phyloP scores from a whole-genome alignment of 2,888 invertebrate genomes.

The Yponomeuta sedellus region DNA sequence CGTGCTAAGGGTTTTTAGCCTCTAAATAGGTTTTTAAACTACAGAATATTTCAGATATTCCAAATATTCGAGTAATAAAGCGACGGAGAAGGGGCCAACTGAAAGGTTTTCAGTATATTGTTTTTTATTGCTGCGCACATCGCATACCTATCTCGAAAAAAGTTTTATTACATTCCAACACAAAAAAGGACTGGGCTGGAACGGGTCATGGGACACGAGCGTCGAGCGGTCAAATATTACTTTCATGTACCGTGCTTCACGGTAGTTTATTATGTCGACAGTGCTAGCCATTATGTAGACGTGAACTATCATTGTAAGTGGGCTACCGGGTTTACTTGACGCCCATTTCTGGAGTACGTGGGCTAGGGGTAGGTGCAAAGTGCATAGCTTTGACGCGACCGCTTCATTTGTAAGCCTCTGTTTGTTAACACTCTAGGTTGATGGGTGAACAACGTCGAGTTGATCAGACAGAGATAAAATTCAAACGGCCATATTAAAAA shows the following conservation, averaged over 20 bases:
- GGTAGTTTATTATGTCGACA: constrained; percentile 56
- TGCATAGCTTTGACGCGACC: neutral
- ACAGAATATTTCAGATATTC: constrained; percentile 20
- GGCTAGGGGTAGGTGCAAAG: neutral
- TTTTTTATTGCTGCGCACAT: constrained; percentile 25
- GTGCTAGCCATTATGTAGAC: constrained; percentile 33
- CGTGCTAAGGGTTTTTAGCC: too few species aligned
- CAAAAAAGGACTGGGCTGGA: constrained; percentile 36
- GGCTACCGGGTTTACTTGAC: neutral
- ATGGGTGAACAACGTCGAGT: too few species aligned
- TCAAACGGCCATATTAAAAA: too few species aligned
- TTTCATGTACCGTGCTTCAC: constrained; percentile 33
- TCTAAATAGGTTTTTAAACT: too few species aligned
- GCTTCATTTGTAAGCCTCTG: too few species aligned
- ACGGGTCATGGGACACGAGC: constrained; percentile 33
- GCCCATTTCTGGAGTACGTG: neutral
- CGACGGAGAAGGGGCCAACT: neutral
- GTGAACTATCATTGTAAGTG: neutral
- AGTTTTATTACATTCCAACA: constrained; percentile 60
- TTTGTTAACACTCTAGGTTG: too few species aligned
- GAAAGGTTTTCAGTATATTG: neutral
- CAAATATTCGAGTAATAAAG: neutral
- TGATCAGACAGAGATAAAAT: too few species aligned
- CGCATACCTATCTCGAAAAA: constrained; percentile 48
- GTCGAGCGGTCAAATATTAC: constrained; percentile 43